Base-by-base conservation (phyloP, 2,113 vertebrate species). In the Pyrgilauda ruficollis region DNA sequence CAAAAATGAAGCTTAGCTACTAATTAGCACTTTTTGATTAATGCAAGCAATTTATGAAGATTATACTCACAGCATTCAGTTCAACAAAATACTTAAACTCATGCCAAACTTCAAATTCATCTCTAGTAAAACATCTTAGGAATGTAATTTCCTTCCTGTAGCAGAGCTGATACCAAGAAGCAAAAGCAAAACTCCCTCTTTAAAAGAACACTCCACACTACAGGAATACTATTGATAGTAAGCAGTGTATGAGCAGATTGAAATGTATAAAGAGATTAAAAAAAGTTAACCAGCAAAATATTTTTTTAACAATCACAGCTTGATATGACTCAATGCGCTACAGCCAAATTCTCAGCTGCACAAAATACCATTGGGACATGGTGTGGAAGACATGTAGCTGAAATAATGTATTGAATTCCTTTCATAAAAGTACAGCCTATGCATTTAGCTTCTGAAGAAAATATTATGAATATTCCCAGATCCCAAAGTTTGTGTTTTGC, bases 21-120 rank as follows among this genome's bases (percentile, higher is more conserved):
- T 95, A 87, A 95, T 96, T 91, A 89, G 27, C 44, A 79, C 46
- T 76, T 84, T 92, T 66, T 68, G 70, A 94, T 89, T 94, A 87
- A 87, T 58, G 41, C 24, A 84, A 82, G 74, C 28, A 75, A 78
- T 89, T 96, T 76, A 81, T 68, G 49, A 84, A 92, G 83, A 80
- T 87, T 95, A 74, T 67, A 50, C 33, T 92, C 47, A 50, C 14
- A 81, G 62, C 15, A 16, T 49, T 86, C 44, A 49, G 31, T 91
- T 93, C 41, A 88, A 87, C 82, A 95, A 90, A 93, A 53, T 22
- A 79, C 53, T 93, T 89, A 68, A 56, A 50, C 28, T 75, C 49
- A 52, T 66, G 53, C 79, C 50, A 93, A 78, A 94, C 46, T 94
- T 83, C 58, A 93, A 86, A 94, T 84, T 91, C 74, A 47, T 74